Evolutionary conservation across 2,888 invertebrate genomes (phyloP), one percentile per base, ranked within the genome.

Genomic region (Campopleginae sp.): DNA sequence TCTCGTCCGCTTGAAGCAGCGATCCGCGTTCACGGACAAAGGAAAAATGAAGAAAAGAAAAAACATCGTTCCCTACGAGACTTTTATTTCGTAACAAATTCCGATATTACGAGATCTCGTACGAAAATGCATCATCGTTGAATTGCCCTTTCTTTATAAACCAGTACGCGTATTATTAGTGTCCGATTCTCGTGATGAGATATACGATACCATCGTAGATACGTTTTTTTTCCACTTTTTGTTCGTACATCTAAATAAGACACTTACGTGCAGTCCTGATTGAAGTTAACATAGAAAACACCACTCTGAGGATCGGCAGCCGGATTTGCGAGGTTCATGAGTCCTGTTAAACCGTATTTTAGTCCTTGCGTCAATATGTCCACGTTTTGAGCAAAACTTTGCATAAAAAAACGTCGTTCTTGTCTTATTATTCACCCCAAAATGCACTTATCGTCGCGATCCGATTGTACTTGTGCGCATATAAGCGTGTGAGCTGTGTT

Each of bases 201-300:
- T 58, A 33, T 58, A 51, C 54, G 33, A 66, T 48, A 23, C 33
- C 51, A 23, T 19, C 48, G 46, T 14, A 7, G 23, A 61, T 61
- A 75, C 44, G 44, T 61, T 76, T 65, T 23, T 48, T 51, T 54
- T 38, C 5, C 33, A 19, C n/a, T 46, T 17, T 74, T 38, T 31
- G 1, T 48, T 63, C 51, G 54, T 54, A 44, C 17, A 72, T 65
- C 14, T 14, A 61, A 46, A n/a, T n/a, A n/a, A 66, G 72, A 33
- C 31, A 96, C 98, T 98, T 97, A 99, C 99, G 98, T 97, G 96
- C 97, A 97, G 94, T 99, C 99, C 94, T 99, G 99, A 94, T 99
- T 99, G 94, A 99, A 99, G 95, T 98, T 98, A 91, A 98, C 98
- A 94, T 98, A 98, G 94, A 97, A 97, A 94, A 97, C 97, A 94